phyloP scores from a whole-genome alignment of 1,140 invertebrate species.

The Calycopis cecrops region DNA sequence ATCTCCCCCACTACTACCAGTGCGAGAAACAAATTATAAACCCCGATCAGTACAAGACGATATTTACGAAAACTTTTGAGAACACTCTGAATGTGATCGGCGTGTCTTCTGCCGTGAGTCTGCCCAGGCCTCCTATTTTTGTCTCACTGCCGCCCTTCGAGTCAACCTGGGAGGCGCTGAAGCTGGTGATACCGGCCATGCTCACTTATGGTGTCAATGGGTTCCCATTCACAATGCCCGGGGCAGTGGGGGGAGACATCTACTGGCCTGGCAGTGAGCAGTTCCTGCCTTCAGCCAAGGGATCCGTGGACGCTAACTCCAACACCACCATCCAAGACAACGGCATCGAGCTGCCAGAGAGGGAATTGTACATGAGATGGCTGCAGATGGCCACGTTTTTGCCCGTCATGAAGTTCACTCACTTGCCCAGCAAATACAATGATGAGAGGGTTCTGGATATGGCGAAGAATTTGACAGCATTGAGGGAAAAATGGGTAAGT shows the following conservation, averaged over 20 bases:
- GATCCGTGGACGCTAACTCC: constrained; percentile 38
- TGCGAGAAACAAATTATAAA: constrained; percentile 83
- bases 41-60: constrained; percentile 87
- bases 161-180: constrained; percentile 92
- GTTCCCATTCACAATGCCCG: constrained; percentile 94
- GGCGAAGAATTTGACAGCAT: constrained; percentile 82
- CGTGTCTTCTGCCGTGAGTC: constrained; percentile 86
- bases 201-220: constrained; percentile 91
- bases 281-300: constrained; percentile 61
- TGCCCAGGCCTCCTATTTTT: constrained; percentile 90
- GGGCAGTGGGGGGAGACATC: constrained; percentile 92
- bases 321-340: constrained; percentile 71
- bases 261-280: constrained; percentile 76
- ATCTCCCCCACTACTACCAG: constrained; percentile 90
- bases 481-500: constrained; percentile 84
- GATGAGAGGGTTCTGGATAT: constrained; percentile 85
- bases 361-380: constrained; percentile 95
- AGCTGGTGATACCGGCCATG: constrained; percentile 88
- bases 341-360: constrained; percentile 81
- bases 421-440: constrained; percentile 90
- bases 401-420: constrained; percentile 93
- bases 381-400: constrained; percentile 94
- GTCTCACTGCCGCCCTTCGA: constrained; percentile 90
- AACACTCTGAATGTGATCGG: constrained; percentile 83
- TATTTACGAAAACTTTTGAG: constrained; percentile 81